Base-by-base conservation (phyloP, 35 echinoderm and acorn worm species). In the Ptychodera flava region DNA sequence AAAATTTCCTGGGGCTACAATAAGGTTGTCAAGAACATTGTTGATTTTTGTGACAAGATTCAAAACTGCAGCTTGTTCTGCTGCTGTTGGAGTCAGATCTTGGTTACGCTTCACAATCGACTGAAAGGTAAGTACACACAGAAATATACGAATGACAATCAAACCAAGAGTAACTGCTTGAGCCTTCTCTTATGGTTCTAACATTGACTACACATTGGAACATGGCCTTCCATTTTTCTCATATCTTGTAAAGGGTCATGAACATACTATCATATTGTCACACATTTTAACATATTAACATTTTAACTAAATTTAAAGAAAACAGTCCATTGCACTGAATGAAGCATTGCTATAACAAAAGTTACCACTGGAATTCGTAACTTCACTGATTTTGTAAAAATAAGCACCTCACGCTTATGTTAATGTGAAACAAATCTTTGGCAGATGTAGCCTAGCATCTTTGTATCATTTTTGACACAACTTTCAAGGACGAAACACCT, bases 1-100 rank as follows among this genome's bases (percentile, higher is more conserved):
- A 92, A 99, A 99, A 79, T 91, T 88, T 77, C 92, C 77, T n/a
- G 93, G 93, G 10, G 96, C 93, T 33, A 99, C 90, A 45, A 88
- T 99, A n/a, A 99, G 83, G 35, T 99, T 92, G 85, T 99, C 96
- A 12, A 99, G 82, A 1, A 94, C 96, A 1, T 92, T 92, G 86
- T 88, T 99, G 81, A 99, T 91, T 52, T 99, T 99, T 15, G 93
- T 94, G 36, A 99, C 96, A 14, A 99, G 80, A 34, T 88, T 99
- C 0, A 99, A 90, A 14, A 94, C 90, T 1, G 96, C 88, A 34
- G 96, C 90, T 78, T 99, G 96, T 76, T 99, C 96, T 35, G 77
- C 86, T 78, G 96, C 90, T 16, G 90, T 87, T 30, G 96, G 96
- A 2, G 96, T 94, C 80, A 99, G 32, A 33, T 99, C 96, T 82